Conservation (phyloP, 2,888 invertebrate species). For the Steromphala cineraria region DNA sequence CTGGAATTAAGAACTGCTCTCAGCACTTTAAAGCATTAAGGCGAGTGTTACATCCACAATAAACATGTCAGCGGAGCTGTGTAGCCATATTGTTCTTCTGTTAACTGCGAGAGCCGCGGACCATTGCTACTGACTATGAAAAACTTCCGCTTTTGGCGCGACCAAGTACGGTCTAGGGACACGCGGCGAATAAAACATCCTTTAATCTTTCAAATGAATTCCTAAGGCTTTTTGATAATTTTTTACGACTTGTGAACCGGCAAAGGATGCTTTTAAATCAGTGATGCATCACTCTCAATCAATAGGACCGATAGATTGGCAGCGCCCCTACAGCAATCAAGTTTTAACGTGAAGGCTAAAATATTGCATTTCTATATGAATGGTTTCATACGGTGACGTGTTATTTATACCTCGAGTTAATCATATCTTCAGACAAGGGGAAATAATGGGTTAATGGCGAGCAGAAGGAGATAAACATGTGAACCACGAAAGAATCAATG, state of each 20-base stretch:
- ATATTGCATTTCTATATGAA: background rate
- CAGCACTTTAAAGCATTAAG: constrained; percentile 13
- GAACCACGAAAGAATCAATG: too few species aligned
- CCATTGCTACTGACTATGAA: background rate
- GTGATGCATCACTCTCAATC: background rate
- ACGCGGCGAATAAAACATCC: background rate
- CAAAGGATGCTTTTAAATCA: background rate
- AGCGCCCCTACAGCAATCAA: background rate
- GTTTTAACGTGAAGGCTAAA: background rate
- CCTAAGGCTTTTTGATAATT: background rate
- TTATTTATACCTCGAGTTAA: too few species aligned
- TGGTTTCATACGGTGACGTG: too few species aligned
- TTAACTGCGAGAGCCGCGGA: background rate
- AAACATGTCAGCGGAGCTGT: background rate
- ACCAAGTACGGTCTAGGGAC: background rate
- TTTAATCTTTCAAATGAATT: constrained; percentile 17
- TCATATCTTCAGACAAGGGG: too few species aligned
- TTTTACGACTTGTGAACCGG: background rate
- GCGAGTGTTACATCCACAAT: constrained; percentile 14
- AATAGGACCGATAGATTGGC: background rate
- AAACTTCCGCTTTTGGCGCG: background rate
- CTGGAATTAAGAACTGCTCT: background rate
- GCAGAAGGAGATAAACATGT: too few species aligned
- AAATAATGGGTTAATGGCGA: too few species aligned
- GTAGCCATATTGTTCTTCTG: background rate